Percentiles rank a stretch among this genome's conserved stretches.
These are phyloP conservation scores for Octonoba sinensis DNA, from an alignment of 2,888 invertebrate genomes.

Conservation along the genomic window DNA sequence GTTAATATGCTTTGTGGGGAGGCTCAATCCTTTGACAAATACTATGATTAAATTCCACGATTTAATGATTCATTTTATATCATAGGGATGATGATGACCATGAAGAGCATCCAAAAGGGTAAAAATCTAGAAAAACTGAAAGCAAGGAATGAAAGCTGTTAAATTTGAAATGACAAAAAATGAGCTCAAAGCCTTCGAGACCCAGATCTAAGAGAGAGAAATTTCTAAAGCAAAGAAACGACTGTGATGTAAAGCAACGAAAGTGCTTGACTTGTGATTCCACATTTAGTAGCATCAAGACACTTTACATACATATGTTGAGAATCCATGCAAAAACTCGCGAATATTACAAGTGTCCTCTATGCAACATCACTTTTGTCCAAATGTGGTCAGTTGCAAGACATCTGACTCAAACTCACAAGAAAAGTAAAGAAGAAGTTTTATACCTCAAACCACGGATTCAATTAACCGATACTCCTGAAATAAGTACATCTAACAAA, in stretches of 20 bases:
- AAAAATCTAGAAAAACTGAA: neutral
- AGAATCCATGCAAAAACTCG: slow-evolving; percentile 80
- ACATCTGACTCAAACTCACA: slow-evolving; percentile 69
- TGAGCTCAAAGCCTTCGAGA: neutral
- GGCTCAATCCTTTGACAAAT: too few relatives aligned
- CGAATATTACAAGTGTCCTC: slow-evolving; percentile 82
- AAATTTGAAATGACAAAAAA: neutral
- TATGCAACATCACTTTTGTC: slow-evolving; percentile 82
- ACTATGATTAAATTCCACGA: too few relatives aligned
- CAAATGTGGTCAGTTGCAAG: slow-evolving; percentile 69
- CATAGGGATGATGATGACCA: neutral
- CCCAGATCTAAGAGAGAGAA: slow-evolving; percentile 52
- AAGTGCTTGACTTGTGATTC: slow-evolving; percentile 74
- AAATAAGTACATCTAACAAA: neutral
- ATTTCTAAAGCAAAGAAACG: slow-evolving; percentile 65
- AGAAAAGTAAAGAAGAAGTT: slow-evolving; percentile 68
- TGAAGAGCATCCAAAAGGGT: neutral
- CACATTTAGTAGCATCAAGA: slow-evolving; percentile 81
- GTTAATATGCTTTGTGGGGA: too few relatives aligned
- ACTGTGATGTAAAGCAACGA: slow-evolving; percentile 68
- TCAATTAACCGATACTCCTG: slow-evolving; percentile 26
- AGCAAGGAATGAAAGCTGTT: neutral
- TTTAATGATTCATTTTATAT: neutral
- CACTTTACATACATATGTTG: slow-evolving; percentile 81
- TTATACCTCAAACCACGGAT: slow-evolving; percentile 67